Conservation (phyloP, 1,140 invertebrate genomes). For the Odontomachus brunneus region DNA sequence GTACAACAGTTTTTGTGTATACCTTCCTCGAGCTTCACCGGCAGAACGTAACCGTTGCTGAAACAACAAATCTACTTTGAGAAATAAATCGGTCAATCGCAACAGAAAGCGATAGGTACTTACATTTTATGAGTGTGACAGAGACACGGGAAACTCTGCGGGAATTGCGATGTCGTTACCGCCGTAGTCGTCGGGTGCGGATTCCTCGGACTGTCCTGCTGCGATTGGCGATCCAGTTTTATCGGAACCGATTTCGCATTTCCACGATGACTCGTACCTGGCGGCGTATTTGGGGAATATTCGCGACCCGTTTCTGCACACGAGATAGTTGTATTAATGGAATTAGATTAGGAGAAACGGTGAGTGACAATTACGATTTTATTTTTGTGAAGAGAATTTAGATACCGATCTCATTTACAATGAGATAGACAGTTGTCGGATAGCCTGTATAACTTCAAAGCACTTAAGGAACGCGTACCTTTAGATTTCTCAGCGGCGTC, state of each 20-base stretch:
- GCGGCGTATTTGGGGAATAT: conserved; percentile 15
- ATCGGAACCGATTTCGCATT: background rate
- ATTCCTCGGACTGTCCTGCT: conserved; percentile 36
- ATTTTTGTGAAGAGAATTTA: too few relatives aligned
- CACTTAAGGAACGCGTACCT: background rate
- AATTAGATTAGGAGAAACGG: too few relatives aligned
- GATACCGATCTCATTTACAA: too few relatives aligned
- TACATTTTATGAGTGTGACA: conserved; percentile 71
- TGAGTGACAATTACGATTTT: too few relatives aligned
- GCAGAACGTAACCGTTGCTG: conserved; percentile 63
- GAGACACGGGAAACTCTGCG: conserved; percentile 47
- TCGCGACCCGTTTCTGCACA: conserved; percentile 52
- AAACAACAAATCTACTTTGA: conserved; percentile 39
- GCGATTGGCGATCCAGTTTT: conserved; percentile 3
- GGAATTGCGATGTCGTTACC: background rate
- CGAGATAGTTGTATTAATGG: background rate
- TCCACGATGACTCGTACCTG: conserved; percentile 14
- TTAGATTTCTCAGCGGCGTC: conserved; percentile 2
- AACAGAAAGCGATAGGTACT: conserved; percentile 6
- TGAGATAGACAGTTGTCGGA: too few relatives aligned
- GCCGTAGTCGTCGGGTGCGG: background rate
- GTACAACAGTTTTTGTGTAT: background rate
- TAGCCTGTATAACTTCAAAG: background rate
- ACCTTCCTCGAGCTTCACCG: conserved; percentile 63
- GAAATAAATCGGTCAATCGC: conserved; percentile 27